phyloP scores from a whole-genome alignment of 2,888 invertebrate species.

The Tetranychus truncatus region DNA sequence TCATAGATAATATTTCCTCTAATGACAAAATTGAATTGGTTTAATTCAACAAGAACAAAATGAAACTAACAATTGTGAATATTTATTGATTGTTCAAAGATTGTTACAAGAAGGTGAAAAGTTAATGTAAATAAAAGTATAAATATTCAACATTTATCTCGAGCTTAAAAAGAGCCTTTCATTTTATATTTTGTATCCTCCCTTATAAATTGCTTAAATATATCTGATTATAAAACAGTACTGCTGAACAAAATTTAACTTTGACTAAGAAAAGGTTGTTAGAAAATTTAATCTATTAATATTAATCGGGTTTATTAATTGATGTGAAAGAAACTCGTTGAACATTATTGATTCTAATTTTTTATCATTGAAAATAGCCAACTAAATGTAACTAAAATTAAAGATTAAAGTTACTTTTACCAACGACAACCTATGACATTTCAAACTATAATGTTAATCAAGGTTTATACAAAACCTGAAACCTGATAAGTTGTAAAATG shows the following conservation, averaged over 20 bases:
- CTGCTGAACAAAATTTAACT: neutral
- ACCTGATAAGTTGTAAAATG: no score
- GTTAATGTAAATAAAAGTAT: neutral
- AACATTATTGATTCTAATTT: neutral
- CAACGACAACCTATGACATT: neutral
- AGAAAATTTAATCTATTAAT: neutral
- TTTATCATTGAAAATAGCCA: neutral
- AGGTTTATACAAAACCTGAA: no score
- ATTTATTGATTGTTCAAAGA: neutral
- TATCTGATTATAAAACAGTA: no score
- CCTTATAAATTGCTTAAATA: neutral
- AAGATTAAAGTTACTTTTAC: neutral
- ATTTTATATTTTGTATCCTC: neutral
- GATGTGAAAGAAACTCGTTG: neutral
- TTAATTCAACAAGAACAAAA: no score
- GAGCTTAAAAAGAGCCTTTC: neutral
- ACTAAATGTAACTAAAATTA: neutral
- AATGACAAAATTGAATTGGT: no score
- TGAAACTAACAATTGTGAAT: no score
- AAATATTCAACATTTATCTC: neutral
- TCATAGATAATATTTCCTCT: no score
- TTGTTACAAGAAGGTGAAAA: neutral
- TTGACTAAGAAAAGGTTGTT: neutral
- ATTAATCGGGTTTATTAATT: neutral
- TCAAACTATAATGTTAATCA: no score